phyloP scores from a whole-genome alignment of 2,888 invertebrate species.

The Macropis europaea region DNA sequence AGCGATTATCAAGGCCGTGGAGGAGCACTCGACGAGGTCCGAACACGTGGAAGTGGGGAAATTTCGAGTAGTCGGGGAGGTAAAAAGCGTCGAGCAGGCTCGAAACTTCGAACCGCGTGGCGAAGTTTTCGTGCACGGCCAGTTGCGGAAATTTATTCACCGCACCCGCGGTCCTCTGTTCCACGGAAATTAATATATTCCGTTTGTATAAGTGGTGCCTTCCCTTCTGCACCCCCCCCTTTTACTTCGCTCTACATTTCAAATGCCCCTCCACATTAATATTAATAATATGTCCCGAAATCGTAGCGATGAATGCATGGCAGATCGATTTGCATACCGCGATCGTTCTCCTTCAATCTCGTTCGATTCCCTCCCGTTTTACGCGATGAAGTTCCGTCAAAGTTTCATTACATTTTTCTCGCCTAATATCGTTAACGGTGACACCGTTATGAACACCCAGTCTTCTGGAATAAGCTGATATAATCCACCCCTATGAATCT shows the following conservation, averaged over 20 bases:
- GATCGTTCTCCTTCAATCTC: too few species aligned
- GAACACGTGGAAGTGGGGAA: constrained; percentile 13
- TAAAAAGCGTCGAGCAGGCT: constrained; percentile 43
- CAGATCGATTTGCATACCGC: not conserved
- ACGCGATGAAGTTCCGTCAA: too few species aligned
- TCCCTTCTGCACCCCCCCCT: not conserved
- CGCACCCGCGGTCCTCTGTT: constrained; percentile 22
- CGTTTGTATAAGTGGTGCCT: constrained; percentile 39
- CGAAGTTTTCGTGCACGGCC: constrained; percentile 47
- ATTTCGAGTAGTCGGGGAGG: not conserved
- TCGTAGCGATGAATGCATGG: not conserved
- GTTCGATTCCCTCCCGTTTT: too few species aligned
- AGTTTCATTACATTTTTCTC: too few species aligned
- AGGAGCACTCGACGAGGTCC: not conserved
- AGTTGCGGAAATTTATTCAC: constrained; percentile 60
- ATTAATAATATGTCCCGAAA: constrained; percentile 20
- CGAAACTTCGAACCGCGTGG: constrained; percentile 37
- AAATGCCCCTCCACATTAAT: constrained; percentile 13
- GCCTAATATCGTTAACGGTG: too few species aligned
- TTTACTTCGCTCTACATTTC: constrained; percentile 5
- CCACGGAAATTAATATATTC: constrained; percentile 61
- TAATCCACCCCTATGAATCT: too few species aligned
- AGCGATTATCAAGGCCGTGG: constrained; percentile 24
- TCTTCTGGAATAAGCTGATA: too few species aligned
- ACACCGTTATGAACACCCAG: too few species aligned